Evolutionary conservation across 2,888 invertebrate genomes (phyloP).

Genomic region (Lithodes maja): DNA sequence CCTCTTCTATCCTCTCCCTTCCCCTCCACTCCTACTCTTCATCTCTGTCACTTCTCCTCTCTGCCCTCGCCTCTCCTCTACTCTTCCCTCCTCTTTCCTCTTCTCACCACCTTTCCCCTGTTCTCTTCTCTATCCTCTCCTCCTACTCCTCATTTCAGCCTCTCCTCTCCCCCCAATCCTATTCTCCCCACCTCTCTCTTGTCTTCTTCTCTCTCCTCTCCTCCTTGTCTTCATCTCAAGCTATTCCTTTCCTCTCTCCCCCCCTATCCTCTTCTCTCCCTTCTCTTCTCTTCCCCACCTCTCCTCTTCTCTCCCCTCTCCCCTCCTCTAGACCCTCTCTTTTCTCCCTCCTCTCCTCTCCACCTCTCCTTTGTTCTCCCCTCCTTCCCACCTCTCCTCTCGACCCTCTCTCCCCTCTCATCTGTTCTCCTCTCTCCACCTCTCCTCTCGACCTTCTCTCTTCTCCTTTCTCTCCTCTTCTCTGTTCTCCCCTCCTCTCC

Average conservation of each 20-base stretch:
- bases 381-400: not conserved
- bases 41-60: not conserved
- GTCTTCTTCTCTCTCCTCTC: not conserved
- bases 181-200: not conserved
- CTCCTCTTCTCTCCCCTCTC: not conserved
- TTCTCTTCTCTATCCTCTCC: conserved; percentile 2
- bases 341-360: not conserved
- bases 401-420: not conserved
- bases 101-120: not conserved
- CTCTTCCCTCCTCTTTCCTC: not conserved
- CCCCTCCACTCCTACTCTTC: not conserved
- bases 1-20: not conserved
- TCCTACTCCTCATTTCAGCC: not conserved
- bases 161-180: not conserved
- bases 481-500: not conserved
- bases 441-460: not conserved
- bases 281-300: not conserved
- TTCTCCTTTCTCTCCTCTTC: conserved; percentile 6
- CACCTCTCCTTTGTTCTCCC: not conserved
- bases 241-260: not conserved
- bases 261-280: not conserved
- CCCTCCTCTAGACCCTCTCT: not conserved
- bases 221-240: not conserved
- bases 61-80: not conserved
- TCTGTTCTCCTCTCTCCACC: not conserved